A percentile compares a stretch with the other conserved stretches of the same genome.
phyloP scores from a whole-genome alignment of 2,113 vertebrate genomes.

The Sorex araneus region DNA sequence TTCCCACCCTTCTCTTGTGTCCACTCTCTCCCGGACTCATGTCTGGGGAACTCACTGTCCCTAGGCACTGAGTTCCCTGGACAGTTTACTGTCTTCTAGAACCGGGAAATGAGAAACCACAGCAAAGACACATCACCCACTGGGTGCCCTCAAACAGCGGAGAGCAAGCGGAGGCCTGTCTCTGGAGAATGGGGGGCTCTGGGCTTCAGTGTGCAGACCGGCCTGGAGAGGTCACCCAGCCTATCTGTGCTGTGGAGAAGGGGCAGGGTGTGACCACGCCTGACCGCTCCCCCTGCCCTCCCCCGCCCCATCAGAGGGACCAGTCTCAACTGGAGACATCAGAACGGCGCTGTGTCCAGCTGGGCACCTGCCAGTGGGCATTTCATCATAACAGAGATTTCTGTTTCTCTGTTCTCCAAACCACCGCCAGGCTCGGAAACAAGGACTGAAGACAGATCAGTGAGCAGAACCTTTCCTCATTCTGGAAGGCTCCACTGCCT shows the following conservation, averaged over 20 bases:
- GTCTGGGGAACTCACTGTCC: neutral
- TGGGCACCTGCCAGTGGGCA: neutral
- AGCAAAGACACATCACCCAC: neutral
- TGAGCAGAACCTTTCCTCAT: neutral
- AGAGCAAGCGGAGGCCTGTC: neutral
- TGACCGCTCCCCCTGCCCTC: neutral
- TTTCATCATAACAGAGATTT: no score
- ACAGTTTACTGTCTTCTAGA: no score
- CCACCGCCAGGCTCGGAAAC: neutral
- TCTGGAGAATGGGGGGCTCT: neutral
- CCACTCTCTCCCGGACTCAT: neutral
- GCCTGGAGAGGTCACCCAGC: neutral
- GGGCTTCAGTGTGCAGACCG: neutral
- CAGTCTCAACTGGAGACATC: neutral
- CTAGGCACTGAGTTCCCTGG: no score
- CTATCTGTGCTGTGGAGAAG: constrained; percentile 39
- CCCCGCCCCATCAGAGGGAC: neutral
- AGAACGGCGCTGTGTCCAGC: neutral
- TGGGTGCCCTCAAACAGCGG: neutral
- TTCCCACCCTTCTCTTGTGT: neutral
- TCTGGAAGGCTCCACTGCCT: neutral
- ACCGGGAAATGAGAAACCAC: neutral
- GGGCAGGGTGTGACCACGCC: neutral
- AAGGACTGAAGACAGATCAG: neutral
- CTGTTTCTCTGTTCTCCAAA: neutral